phyloP scores from a whole-genome alignment of 2,797 vertebrate species.

The Pachyuromys duprasi region DNA sequence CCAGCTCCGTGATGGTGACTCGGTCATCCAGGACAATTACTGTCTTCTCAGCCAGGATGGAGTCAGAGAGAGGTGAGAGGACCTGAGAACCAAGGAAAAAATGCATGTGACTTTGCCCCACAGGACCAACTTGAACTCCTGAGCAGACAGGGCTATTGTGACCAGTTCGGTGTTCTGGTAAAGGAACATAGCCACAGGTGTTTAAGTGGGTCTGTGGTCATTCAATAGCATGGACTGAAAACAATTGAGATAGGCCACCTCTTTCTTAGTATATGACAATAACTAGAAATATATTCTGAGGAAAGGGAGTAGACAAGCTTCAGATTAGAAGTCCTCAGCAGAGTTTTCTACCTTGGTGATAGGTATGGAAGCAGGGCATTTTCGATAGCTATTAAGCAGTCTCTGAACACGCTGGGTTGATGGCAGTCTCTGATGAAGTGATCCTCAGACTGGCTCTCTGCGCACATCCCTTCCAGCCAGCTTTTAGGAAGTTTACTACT shows the following conservation, averaged over 20 bases:
- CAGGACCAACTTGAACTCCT: not conserved
- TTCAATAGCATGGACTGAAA: not conserved
- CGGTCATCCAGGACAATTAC: conserved; percentile 96
- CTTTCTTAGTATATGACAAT: not conserved
- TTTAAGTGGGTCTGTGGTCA: not conserved
- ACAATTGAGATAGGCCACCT: not conserved
- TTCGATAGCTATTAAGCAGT: not conserved
- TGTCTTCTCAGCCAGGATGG: conserved; percentile 98
- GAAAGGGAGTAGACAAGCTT: not conserved
- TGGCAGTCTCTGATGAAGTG: not conserved
- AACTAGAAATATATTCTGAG: not conserved
- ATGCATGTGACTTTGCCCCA: not conserved
- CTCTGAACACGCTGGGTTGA: not conserved
- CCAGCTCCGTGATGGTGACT: conserved; percentile 95
- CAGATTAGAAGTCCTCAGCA: not conserved
- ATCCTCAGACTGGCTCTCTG: accelerated
- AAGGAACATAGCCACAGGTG: not conserved
- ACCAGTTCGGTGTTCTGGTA: not conserved
- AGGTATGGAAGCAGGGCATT: not conserved
- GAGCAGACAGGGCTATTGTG: not conserved
- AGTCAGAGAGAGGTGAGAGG: conserved; percentile 96
- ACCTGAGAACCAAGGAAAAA: conserved; percentile 88
- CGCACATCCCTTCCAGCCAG: not conserved
- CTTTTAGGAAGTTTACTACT: not conserved
- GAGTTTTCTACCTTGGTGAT: not conserved